Percentiles rank a stretch among this genome's conserved stretches.
Conservation (phyloP, 2,797 vertebrate genomes). For the Lithobates pipiens region DNA sequence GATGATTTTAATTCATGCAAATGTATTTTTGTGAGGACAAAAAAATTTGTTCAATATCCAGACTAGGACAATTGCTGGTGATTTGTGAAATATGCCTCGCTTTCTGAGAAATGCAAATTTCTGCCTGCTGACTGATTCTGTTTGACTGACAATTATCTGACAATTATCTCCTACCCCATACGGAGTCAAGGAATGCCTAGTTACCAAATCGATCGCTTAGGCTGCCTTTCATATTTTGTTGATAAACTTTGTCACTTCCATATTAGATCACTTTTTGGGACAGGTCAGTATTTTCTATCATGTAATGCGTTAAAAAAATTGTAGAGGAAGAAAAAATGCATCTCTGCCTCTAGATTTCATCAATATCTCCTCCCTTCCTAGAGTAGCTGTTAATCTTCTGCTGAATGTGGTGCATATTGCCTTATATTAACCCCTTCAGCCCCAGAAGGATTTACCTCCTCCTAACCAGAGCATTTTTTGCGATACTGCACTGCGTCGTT, state of each 20-base stretch:
- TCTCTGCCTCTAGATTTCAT: background rate
- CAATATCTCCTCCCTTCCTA: background rate
- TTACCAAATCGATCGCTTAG: slow-evolving; percentile 32
- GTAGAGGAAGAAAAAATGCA: background rate
- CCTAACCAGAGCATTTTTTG: too few relatives aligned
- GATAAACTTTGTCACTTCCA: slow-evolving; percentile 28
- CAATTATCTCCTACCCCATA: slow-evolving; percentile 30
- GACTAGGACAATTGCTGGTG: slow-evolving; percentile 18
- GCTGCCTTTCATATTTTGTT: slow-evolving; percentile 13
- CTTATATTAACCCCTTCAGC: too few relatives aligned
- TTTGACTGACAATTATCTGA: slow-evolving; percentile 36
- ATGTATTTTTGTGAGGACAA: slow-evolving; percentile 5
- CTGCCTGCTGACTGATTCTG: slow-evolving; percentile 1
- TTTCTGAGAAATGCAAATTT: slow-evolving; percentile 42
- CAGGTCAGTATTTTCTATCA: background rate
- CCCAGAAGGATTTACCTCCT: too few relatives aligned
- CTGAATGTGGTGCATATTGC: background rate
- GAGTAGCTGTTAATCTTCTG: background rate
- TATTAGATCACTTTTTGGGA: slow-evolving; percentile 1
- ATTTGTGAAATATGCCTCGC: slow-evolving; percentile 11
- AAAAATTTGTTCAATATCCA: background rate
- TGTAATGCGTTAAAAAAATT: slow-evolving; percentile 3
- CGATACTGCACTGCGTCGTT: too few relatives aligned
- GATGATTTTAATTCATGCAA: slow-evolving; percentile 41
- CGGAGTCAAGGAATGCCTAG: slow-evolving; percentile 17